Base-by-base conservation (phyloP, 2,113 vertebrate species). In the Notothenia rossii region DNA sequence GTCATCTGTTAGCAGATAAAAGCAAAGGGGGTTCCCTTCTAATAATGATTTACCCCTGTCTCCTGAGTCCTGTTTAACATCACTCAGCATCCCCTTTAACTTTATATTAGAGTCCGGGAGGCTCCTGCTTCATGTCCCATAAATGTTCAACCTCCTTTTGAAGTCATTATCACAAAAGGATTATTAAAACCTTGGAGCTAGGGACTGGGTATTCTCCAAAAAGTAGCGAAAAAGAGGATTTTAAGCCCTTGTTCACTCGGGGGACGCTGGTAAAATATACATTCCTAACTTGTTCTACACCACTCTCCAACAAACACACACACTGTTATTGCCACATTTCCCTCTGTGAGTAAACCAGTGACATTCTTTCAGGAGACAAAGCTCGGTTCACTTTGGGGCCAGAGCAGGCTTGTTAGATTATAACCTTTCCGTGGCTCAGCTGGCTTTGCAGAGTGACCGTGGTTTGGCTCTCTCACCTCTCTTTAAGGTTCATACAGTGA, bases 1-100 rank as follows among this genome's bases (percentile, higher is more conserved):
- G 81, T 88, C 81, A 76, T 81, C 51, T 81, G 76, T 72, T 61
- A 29, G 80, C 80, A 84, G 87, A 87, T 83, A 68, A 87, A 90
- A 89, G 77, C 68, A 29, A 56, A 83, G 54, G 62, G 67, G 53
- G 68, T 85, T 70, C 62, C 73, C 69, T 56, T 58, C 61, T 66
- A 59, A 69, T 67, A 71, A 77, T 76, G 72, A 86, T 91, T 82
- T 79, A 78, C 40, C 56, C 55, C 49, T 10, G 48, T 78, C 87
- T 68, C 79, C 46, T 1, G 65, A 71, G 79, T 64, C 68, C 80
- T 88, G 82, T 84, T 87, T 75, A 85, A 75, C 48, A 10, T 85
- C 74, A 77, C 60, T 72, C 68, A 72, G 59, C 50, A 33, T 58
- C 77, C 51, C 79, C 67, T 70, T 43, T 71, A 71, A 77, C 36